phyloP scores from a whole-genome alignment of 2,888 invertebrate species.

The Drosophila pegasa region DNA sequence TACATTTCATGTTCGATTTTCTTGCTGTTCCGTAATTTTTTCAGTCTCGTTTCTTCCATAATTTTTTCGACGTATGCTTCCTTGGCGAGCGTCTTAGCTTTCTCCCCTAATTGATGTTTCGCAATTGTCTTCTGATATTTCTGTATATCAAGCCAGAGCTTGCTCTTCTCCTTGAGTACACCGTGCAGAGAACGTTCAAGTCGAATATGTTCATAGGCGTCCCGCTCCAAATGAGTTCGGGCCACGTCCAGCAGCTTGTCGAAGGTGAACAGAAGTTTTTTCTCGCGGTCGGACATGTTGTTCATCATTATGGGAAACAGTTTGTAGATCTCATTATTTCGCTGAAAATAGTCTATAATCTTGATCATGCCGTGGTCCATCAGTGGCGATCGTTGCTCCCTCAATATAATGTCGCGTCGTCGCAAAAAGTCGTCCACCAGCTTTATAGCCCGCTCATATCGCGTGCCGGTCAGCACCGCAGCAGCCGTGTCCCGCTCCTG shows the following conservation, averaged over 20 bases:
- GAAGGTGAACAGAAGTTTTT: constrained; percentile 46
- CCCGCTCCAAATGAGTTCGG: constrained; percentile 37
- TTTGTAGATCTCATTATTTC: constrained; percentile 33
- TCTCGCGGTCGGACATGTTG: constrained; percentile 32
- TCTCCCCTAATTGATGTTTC: background rate
- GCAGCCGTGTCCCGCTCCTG: constrained; percentile 21
- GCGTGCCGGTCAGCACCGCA: constrained; percentile 27
- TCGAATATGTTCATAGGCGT: constrained; percentile 39
- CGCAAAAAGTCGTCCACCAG: constrained; percentile 48
- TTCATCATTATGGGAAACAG: constrained; percentile 35
- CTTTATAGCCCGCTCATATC: constrained; percentile 33
- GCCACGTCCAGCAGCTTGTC: constrained; percentile 38
- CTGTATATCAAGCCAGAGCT: constrained; percentile 22
- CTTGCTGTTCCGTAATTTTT: constrained; percentile 17
- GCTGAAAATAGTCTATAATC: constrained; percentile 65
- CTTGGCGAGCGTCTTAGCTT: constrained; percentile 14
- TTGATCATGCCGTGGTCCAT: constrained; percentile 55
- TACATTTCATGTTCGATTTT: constrained; percentile 50
- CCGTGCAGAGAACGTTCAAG: constrained; percentile 47
- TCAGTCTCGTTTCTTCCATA: constrained; percentile 19
- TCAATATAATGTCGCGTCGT: constrained; percentile 46
- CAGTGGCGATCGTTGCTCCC: constrained; percentile 41
- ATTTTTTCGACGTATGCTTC: constrained; percentile 26
- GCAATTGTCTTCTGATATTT: constrained; percentile 14
- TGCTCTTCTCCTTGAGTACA: constrained; percentile 43